These are phyloP conservation scores for Cydia strobilella DNA, from an alignment of 1,140 invertebrate genomes.

Conservation along the genomic window DNA sequence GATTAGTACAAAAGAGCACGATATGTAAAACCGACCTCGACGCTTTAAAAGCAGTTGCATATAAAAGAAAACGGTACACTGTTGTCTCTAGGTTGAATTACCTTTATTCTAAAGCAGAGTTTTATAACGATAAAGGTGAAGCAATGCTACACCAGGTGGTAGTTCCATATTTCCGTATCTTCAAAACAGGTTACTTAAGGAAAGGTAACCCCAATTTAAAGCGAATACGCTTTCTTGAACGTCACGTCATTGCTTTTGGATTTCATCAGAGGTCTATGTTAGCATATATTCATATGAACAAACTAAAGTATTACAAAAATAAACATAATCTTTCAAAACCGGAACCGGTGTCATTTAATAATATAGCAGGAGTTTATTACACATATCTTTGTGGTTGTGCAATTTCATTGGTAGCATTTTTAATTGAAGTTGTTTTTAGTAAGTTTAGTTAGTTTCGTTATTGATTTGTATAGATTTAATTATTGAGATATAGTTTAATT, in stretches of 20 bases:
- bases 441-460: not conserved
- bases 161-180: not conserved
- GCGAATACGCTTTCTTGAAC: slow-evolving; percentile 26
- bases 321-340: not conserved
- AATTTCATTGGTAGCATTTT: not conserved
- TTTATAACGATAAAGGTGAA: not conserved
- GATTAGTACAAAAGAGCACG: not conserved
- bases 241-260: not conserved
- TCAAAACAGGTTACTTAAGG: slow-evolving; percentile 2
- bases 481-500: too few species aligned
- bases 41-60: not conserved
- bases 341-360: not conserved
- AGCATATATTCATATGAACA: slow-evolving; percentile 15
- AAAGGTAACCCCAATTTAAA: slow-evolving; percentile 29
- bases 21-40: not conserved
- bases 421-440: slow-evolving; percentile 12
- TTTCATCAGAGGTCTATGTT: not conserved
- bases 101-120: not conserved
- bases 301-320: slow-evolving; percentile 8
- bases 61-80: slow-evolving; percentile 1
- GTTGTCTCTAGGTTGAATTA: not conserved
- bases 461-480: not conserved
- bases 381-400: slow-evolving; percentile 11
- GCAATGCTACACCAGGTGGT: slow-evolving; percentile 6
- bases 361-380: slow-evolving; percentile 15